Percentiles rank a stretch among this genome's conserved stretches.
Conservation (phyloP, 1,140 invertebrate species). For the Drosophila pseudoananassae region DNA sequence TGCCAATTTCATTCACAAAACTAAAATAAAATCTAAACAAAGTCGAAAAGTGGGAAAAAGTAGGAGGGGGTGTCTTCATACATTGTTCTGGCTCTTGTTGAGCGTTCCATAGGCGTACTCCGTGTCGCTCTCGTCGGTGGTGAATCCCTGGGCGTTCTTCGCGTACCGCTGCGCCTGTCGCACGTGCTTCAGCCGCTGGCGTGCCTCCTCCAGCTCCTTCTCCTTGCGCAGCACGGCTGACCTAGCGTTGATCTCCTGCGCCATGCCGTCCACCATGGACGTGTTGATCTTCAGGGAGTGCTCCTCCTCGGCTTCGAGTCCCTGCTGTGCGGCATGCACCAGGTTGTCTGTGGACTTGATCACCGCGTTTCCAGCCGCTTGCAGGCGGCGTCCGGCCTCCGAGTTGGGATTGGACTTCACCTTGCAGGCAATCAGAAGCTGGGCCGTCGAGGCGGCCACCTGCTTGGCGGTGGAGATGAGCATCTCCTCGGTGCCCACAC, state of each 20-base stretch:
- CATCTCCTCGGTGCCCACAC: constrained; percentile 96
- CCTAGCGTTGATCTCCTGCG: constrained; percentile 95
- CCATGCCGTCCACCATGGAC: constrained; percentile 96
- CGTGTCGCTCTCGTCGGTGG: constrained; percentile 86
- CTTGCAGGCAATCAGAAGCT: constrained; percentile 98
- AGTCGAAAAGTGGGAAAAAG: background rate
- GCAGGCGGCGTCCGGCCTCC: constrained; percentile 95
- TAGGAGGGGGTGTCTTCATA: constrained; percentile 49
- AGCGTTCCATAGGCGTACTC: constrained; percentile 80
- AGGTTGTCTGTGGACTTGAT: constrained; percentile 99
- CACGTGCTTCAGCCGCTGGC: constrained; percentile 93
- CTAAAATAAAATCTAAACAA: constrained; percentile 22
- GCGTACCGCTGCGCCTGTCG: constrained; percentile 93
- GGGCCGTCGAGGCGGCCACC: constrained; percentile 98
- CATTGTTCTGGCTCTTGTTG: constrained; percentile 82
- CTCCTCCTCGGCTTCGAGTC: constrained; percentile 96
- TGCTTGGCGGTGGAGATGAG: constrained; percentile 98
- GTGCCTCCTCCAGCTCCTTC: constrained; percentile 95
- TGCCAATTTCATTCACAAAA: constrained; percentile 57
- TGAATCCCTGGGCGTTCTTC: constrained; percentile 85
- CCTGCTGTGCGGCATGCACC: constrained; percentile 96
- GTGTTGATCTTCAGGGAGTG: constrained; percentile 94
- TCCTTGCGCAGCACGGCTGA: constrained; percentile 96
- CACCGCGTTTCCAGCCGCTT: constrained; percentile 97
- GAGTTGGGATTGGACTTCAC: constrained; percentile 98